Evolutionary conservation across 2,888 invertebrate species (phyloP).

Genomic region (Stenodera caucasica): DNA sequence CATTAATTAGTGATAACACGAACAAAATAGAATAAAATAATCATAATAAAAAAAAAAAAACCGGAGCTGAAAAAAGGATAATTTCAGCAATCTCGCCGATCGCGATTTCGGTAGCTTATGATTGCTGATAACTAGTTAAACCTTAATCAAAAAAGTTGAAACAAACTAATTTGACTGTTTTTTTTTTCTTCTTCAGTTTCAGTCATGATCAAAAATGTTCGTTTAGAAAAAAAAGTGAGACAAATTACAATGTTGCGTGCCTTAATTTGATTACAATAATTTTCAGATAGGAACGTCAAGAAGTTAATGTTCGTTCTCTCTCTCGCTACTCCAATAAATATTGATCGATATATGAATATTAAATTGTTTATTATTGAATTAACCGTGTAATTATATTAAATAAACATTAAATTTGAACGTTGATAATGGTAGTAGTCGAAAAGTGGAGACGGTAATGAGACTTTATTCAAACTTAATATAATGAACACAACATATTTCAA

Average conservation of each 20-base stretch:
- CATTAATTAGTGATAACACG: background rate
- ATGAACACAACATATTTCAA: slow-evolving; percentile 10
- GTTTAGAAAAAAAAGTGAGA: slow-evolving; percentile 39
- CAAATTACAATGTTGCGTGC: slow-evolving; percentile 48
- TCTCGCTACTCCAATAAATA: background rate
- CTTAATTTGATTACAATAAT: slow-evolving; percentile 47
- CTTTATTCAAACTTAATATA: slow-evolving; percentile 4
- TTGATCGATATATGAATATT: background rate
- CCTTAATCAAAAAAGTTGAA: slow-evolving; percentile 10
- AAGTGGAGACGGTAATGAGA: background rate
- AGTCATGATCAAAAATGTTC: background rate
- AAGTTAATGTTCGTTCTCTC: background rate
- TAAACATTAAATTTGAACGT: background rate
- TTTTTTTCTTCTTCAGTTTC: slow-evolving; percentile 14
- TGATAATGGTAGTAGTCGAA: background rate
- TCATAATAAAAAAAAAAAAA: background rate
- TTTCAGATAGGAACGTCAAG: slow-evolving; percentile 16
- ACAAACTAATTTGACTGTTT: slow-evolving; percentile 18
- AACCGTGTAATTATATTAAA: background rate
- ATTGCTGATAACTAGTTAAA: background rate
- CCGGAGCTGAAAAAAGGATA: background rate
- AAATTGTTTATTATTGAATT: slow-evolving; percentile 7
- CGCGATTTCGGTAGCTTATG: background rate
- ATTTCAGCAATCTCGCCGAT: background rate
- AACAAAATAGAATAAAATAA: too few species aligned